phyloP scores from a whole-genome alignment of 2,797 vertebrate genomes.

The Cygnus olor region DNA sequence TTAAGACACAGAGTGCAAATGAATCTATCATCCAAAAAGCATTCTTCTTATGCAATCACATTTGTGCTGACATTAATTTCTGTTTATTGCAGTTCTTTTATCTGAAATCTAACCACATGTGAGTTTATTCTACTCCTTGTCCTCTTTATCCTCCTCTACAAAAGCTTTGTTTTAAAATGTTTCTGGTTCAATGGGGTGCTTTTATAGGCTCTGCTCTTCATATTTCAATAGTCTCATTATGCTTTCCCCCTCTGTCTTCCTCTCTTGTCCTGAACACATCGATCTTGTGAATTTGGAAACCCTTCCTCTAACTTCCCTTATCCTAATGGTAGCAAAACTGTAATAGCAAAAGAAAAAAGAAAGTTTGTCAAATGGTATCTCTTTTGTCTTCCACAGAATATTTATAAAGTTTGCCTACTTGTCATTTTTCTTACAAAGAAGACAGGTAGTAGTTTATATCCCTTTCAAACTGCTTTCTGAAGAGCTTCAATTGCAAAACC shows the following conservation, averaged over 20 bases:
- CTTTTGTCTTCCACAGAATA: background rate
- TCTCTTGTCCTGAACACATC: background rate
- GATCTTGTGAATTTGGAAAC: background rate
- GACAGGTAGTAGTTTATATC: background rate
- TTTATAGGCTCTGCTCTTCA: background rate
- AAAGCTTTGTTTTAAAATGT: background rate
- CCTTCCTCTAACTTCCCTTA: background rate
- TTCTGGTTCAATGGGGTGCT: background rate
- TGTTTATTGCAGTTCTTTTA: background rate
- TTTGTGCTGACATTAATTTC: background rate
- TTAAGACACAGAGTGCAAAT: background rate
- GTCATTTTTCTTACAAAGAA: background rate
- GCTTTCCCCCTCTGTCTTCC: background rate
- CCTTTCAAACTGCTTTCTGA: background rate
- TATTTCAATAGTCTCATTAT: background rate
- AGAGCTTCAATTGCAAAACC: background rate
- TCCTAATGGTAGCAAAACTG: background rate
- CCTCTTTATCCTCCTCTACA: background rate
- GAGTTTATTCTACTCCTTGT: background rate
- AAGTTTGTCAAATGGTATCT: background rate
- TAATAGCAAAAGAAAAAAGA: background rate
- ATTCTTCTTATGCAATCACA: background rate
- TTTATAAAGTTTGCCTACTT: background rate
- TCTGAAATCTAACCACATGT: background rate
- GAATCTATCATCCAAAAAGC: background rate